These are phyloP conservation scores for Drosophila borealis DNA, from an alignment of 2,888 invertebrate genomes.

Conservation along the genomic window DNA sequence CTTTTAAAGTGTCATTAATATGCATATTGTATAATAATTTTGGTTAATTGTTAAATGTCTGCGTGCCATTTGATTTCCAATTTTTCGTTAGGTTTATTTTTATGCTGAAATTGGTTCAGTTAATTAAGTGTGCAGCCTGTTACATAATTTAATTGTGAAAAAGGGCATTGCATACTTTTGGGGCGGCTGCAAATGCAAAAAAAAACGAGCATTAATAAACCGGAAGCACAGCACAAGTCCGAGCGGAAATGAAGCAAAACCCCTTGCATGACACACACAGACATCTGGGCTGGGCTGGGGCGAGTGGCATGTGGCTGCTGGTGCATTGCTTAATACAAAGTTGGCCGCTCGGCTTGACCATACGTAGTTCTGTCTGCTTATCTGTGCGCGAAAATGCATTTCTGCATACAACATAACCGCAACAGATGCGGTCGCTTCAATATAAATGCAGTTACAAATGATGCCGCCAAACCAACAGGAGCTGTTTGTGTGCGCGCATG, in stretches of 20 bases:
- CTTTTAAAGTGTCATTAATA: slow-evolving; percentile 40
- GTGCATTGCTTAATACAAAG: slow-evolving; percentile 65
- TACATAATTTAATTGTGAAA: slow-evolving; percentile 69
- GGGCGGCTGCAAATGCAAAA: slow-evolving; percentile 6
- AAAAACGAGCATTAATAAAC: slow-evolving; percentile 65
- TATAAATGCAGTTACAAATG: slow-evolving; percentile 81
- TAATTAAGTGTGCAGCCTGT: slow-evolving; percentile 42
- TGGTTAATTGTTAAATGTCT: slow-evolving; percentile 11
- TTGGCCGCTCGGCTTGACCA: slow-evolving; percentile 25
- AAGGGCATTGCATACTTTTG: slow-evolving; percentile 46
- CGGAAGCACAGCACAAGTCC: slow-evolving; percentile 66
- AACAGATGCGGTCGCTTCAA: slow-evolving; percentile 81
- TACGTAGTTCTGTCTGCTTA: slow-evolving; percentile 62
- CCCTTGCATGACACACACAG: slow-evolving; percentile 21
- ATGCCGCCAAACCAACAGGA: slow-evolving; percentile 37
- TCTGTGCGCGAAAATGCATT: slow-evolving; percentile 81
- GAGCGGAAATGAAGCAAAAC: slow-evolving; percentile 70
- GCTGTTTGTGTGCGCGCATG: neutral
- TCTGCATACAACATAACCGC: slow-evolving; percentile 81
- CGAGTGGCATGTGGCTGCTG: slow-evolving; percentile 40
- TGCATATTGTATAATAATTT: slow-evolving; percentile 37
- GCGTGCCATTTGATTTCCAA: neutral
- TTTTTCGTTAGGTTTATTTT: slow-evolving; percentile 1
- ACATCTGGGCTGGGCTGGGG: neutral
- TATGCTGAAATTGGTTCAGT: slow-evolving; percentile 24